Percentiles rank a stretch among this genome's conserved stretches.
Evolutionary conservation across 37 sponge, comb jelly and placozoan species (phyloP).

Genomic region (Diacarnus erythraeanus): DNA sequence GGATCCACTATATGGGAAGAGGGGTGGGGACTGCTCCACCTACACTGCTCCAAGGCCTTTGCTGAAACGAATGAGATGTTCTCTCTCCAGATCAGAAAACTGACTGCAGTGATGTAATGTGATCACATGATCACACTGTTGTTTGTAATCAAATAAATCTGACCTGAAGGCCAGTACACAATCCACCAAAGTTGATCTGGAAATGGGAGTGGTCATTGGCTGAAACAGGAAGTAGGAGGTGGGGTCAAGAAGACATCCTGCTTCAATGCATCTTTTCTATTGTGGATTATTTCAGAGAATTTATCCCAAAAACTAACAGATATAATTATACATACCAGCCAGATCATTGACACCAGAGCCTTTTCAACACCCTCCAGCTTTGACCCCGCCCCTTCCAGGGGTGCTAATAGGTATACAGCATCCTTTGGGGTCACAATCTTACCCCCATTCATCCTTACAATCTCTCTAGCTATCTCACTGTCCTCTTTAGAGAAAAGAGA

Average conservation of each 20-base stretch:
- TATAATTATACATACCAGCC: slow-evolving; percentile 51
- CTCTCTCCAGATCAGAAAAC: slow-evolving; percentile 67
- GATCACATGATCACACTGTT: not conserved
- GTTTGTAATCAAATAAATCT: not conserved
- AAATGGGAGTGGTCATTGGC: slow-evolving; percentile 50
- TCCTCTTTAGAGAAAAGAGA: slow-evolving; percentile 14
- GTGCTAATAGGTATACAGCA: slow-evolving; percentile 22
- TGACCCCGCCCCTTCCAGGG: slow-evolving; percentile 22
- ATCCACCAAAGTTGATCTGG: slow-evolving; percentile 29
- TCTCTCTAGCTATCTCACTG: not conserved
- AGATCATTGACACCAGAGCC: slow-evolving; percentile 43
- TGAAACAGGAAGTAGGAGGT: slow-evolving; percentile 65
- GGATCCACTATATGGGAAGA: not conserved
- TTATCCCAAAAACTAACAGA: not conserved
- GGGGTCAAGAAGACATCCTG: slow-evolving; percentile 31
- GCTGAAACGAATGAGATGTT: slow-evolving; percentile 60
- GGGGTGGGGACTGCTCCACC: slow-evolving; percentile 8
- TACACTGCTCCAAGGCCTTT: slow-evolving; percentile 58
- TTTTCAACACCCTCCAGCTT: not conserved
- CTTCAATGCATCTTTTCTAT: slow-evolving; percentile 54
- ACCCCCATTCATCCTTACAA: slow-evolving; percentile 29
- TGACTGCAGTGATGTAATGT: slow-evolving; percentile 34
- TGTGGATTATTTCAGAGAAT: not conserved
- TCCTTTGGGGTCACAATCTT: not conserved
- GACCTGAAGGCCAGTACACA: slow-evolving; percentile 73